A percentile compares a stretch with the other conserved stretches of the same genome.
Evolutionary conservation across 2,113 vertebrate genomes (phyloP).

Genomic region (Holacanthus passer): DNA sequence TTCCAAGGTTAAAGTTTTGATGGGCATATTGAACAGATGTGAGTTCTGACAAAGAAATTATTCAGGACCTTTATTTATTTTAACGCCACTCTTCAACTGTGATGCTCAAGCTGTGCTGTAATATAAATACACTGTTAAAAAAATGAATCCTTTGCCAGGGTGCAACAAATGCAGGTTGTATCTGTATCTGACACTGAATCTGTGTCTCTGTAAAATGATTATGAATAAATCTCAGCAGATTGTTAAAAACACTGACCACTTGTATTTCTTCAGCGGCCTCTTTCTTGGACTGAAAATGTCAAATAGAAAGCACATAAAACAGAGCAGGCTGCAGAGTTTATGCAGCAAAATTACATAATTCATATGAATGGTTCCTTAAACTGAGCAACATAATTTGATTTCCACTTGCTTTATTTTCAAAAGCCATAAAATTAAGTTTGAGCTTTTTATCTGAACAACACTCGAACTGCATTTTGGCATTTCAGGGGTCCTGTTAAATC

Average conservation of each 20-base stretch:
- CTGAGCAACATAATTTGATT: not conserved
- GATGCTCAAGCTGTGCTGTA: slow-evolving; percentile 22
- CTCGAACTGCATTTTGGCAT: not conserved
- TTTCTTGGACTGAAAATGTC: not conserved
- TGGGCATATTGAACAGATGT: slow-evolving; percentile 3
- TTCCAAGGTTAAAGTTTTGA: slow-evolving; percentile 20
- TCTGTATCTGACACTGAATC: not conserved
- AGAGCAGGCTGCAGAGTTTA: not conserved
- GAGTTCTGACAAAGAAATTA: slow-evolving; percentile 1
- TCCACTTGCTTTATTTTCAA: not conserved
- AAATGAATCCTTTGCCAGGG: not conserved
- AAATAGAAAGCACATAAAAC: not conserved
- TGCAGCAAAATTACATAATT: not conserved
- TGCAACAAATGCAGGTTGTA: not conserved
- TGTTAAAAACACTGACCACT: not conserved
- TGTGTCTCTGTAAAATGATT: slow-evolving; percentile 1
- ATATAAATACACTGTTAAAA: slow-evolving; percentile 1
- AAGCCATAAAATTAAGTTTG: not conserved
- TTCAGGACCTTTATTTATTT: not conserved
- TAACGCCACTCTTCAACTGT: slow-evolving; percentile 17
- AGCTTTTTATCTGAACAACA: not conserved
- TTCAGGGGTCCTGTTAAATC: not conserved
- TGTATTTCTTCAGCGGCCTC: not conserved
- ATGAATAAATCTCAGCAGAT: slow-evolving; percentile 20
- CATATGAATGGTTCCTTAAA: not conserved